Evolutionary conservation across 2,888 invertebrate genomes (phyloP).

Genomic region (Aspidapion aeneum): DNA sequence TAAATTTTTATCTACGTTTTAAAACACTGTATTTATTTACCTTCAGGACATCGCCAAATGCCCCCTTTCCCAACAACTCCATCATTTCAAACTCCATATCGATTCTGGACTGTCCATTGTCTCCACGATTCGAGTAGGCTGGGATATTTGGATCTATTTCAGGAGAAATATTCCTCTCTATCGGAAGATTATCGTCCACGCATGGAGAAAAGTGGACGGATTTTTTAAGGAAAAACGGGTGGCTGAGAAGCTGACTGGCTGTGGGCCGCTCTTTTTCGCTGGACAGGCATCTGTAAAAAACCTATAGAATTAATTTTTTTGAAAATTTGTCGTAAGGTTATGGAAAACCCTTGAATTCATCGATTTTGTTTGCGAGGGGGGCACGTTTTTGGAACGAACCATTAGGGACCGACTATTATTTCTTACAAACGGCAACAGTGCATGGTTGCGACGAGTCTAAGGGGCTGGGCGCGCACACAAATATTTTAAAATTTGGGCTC

Average conservation of each 20-base stretch:
- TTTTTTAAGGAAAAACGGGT: constrained; percentile 51
- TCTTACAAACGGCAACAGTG: too few relatives aligned
- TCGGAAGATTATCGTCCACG: constrained; percentile 32
- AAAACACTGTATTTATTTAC: too few relatives aligned
- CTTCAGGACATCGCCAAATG: constrained; percentile 95
- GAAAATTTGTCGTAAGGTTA: too few relatives aligned
- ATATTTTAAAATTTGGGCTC: too few relatives aligned
- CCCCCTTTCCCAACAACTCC: constrained; percentile 86
- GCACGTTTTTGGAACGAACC: too few relatives aligned
- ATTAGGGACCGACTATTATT: too few relatives aligned
- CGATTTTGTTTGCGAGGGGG: too few relatives aligned
- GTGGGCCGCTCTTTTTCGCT: constrained; percentile 73
- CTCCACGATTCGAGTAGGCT: constrained; percentile 25
- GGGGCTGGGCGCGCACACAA: too few relatives aligned
- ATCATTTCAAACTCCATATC: constrained; percentile 79
- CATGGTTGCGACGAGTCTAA: too few relatives aligned
- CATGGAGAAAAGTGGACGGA: constrained; percentile 47
- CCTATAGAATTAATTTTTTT: too few relatives aligned
- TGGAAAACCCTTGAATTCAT: too few relatives aligned
- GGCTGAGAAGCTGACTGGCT: constrained; percentile 71
- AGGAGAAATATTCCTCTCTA: constrained; percentile 29
- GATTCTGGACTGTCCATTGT: constrained; percentile 65
- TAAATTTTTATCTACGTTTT: too few relatives aligned
- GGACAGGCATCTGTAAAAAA: constrained; percentile 60
- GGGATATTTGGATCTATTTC: constrained; percentile 43